Percentiles rank a stretch among this genome's conserved stretches.
These are phyloP conservation scores for Sarcophaga bullata DNA, from an alignment of 1,140 invertebrate species.

Conservation along the genomic window DNA sequence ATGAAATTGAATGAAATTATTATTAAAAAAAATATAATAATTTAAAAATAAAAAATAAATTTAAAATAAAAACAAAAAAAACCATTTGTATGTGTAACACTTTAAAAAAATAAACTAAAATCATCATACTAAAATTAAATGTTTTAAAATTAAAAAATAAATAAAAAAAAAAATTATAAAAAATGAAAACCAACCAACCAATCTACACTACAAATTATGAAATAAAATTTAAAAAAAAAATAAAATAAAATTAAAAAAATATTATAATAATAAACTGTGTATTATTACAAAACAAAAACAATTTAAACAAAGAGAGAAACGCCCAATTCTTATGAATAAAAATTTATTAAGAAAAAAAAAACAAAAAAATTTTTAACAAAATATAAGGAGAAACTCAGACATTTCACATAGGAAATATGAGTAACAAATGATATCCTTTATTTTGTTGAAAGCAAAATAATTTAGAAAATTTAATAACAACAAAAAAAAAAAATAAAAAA, in stretches of 20 bases:
- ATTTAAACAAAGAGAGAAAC: slow-evolving; percentile 33
- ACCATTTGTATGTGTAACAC: slow-evolving; percentile 20
- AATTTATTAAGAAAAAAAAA: not conserved
- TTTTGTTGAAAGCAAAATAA: not conserved
- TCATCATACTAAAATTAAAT: slow-evolving; percentile 4
- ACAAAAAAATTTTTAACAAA: not conserved
- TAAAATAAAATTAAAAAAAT: not conserved
- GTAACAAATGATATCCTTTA: not conserved
- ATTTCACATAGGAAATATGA: not conserved
- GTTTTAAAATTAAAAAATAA: not conserved
- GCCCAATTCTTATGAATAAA: slow-evolving; percentile 42
- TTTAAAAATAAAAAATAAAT: not conserved
- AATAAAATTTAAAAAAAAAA: not conserved
- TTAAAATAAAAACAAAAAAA: not conserved
- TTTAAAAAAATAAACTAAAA: not conserved
- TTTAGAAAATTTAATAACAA: no score
- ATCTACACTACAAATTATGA: not conserved
- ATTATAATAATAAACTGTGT: not conserved
- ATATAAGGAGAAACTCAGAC: not conserved
- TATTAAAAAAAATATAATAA: no score
- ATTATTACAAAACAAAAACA: not conserved
- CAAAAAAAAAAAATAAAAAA: not conserved
- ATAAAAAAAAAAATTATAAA: not conserved
- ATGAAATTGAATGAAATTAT: no score
- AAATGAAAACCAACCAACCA: slow-evolving; percentile 8